These are phyloP conservation scores for Anabacerthia variegaticeps DNA, from an alignment of 2,797 vertebrate genomes.

Conservation along the genomic window DNA sequence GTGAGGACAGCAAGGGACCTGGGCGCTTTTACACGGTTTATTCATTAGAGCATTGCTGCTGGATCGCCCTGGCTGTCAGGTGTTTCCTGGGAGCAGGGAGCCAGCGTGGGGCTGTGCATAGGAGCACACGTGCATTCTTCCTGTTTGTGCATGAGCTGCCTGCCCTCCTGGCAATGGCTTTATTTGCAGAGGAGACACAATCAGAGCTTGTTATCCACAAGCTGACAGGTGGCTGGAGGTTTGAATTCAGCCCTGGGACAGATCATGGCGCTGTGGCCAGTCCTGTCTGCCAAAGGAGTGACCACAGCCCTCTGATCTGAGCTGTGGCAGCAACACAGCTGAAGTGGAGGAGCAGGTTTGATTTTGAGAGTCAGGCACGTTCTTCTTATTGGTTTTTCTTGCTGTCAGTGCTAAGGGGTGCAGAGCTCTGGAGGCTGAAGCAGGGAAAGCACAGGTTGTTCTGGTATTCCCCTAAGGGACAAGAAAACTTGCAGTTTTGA, in stretches of 20 bases:
- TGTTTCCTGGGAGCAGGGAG: background rate
- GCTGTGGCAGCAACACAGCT: background rate
- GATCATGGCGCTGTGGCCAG: background rate
- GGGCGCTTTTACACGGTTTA: accelerated
- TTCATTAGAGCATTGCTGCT: background rate
- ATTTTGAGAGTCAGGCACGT: background rate
- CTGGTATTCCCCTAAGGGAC: slow-evolving; percentile 53
- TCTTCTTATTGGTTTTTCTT: background rate
- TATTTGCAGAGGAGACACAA: background rate
- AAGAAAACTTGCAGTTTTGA: background rate
- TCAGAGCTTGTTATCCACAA: background rate
- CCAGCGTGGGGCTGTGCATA: accelerated
- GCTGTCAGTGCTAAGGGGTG: background rate
- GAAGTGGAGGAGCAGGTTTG: background rate
- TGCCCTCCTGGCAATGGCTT: background rate
- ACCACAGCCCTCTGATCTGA: background rate
- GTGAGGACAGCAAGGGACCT: background rate
- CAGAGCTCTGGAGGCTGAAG: background rate
- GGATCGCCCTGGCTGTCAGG: background rate
- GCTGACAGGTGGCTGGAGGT: background rate
- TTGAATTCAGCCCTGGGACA: background rate
- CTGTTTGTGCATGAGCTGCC: background rate
- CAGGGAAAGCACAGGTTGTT: background rate
- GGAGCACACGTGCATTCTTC: accelerated
- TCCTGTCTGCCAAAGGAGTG: background rate